Evolutionary conservation across 1,140 invertebrate genomes (phyloP).

Genomic region (Spodoptera frugiperda): DNA sequence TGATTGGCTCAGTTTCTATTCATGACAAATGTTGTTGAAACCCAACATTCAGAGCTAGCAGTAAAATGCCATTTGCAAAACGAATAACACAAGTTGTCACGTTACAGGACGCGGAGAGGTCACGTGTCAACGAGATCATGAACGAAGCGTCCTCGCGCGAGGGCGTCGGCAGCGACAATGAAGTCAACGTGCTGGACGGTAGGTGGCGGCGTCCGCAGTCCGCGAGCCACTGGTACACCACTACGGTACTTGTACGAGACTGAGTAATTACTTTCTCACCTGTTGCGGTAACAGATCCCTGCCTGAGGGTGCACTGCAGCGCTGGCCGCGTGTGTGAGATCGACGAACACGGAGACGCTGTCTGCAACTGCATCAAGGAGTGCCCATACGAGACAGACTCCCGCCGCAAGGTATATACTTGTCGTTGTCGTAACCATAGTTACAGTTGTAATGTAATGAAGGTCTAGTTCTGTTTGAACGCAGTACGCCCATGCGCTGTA

Average conservation of each 20-base stretch:
- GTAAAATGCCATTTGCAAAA: too few relatives aligned
- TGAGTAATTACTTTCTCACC: background rate
- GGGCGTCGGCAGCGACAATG: slow-evolving; percentile 63
- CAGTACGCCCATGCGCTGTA: too few relatives aligned
- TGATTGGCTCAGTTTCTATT: background rate
- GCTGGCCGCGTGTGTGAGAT: slow-evolving; percentile 95
- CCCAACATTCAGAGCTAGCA: background rate
- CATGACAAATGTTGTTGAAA: background rate
- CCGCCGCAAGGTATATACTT: slow-evolving; percentile 88
- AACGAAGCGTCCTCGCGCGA: slow-evolving; percentile 63
- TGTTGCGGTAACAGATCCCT: slow-evolving; percentile 88
- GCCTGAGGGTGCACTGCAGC: slow-evolving; percentile 94
- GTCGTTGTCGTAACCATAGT: background rate
- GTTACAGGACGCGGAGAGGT: slow-evolving; percentile 69
- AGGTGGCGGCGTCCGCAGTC: background rate
- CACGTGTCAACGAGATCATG: slow-evolving; percentile 68
- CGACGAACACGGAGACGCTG: slow-evolving; percentile 90
- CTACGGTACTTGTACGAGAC: background rate
- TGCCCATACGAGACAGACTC: slow-evolving; percentile 93
- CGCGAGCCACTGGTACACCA: background rate
- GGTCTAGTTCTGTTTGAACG: background rate
- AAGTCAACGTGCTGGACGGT: slow-evolving; percentile 66
- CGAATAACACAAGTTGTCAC: slow-evolving; percentile 4
- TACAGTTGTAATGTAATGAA: background rate
- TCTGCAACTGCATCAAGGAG: slow-evolving; percentile 94